Percentiles rank a stretch among this genome's conserved stretches.
Conservation (phyloP, 2,888 invertebrate genomes). For the Xanthorhoe designata region DNA sequence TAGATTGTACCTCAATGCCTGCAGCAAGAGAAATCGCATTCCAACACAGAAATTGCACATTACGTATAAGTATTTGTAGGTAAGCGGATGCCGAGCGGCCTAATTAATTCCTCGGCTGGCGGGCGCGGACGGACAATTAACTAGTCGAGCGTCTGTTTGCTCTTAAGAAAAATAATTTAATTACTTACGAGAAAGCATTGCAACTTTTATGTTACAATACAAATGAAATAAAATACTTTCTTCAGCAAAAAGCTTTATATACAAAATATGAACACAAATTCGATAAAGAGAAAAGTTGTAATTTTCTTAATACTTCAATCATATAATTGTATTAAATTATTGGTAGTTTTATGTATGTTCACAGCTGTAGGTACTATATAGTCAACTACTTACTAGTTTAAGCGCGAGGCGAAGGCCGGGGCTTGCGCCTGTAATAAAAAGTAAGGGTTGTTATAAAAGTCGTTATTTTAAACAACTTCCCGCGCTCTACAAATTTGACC, state of each 20-base stretch:
- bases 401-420: neutral
- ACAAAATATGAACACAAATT: neutral
- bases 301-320: neutral
- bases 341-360: neutral
- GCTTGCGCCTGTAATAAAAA: constrained; percentile 16
- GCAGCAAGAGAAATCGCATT: constrained; percentile 20
- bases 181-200: neutral
- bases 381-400: neutral
- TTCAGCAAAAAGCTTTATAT: neutral
- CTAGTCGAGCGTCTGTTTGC: constrained; percentile 1
- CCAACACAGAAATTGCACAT: constrained; percentile 10
- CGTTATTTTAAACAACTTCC: constrained; percentile 16
- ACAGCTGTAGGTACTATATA: neutral
- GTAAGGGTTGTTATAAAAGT: constrained; percentile 18
- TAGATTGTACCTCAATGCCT: neutral
- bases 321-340: too few relatives aligned
- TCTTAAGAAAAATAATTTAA: constrained; percentile 4
- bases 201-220: neutral
- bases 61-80: constrained; percentile 22
- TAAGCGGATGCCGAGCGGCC: constrained; percentile 12
- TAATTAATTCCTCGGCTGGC: constrained; percentile 15
- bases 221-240: neutral
- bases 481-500: constrained; percentile 9
- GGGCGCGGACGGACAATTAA: neutral
- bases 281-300: neutral